These are phyloP conservation scores for Gobionotothen gibberifrons DNA, from an alignment of 2,797 vertebrate genomes.

Conservation along the genomic window DNA sequence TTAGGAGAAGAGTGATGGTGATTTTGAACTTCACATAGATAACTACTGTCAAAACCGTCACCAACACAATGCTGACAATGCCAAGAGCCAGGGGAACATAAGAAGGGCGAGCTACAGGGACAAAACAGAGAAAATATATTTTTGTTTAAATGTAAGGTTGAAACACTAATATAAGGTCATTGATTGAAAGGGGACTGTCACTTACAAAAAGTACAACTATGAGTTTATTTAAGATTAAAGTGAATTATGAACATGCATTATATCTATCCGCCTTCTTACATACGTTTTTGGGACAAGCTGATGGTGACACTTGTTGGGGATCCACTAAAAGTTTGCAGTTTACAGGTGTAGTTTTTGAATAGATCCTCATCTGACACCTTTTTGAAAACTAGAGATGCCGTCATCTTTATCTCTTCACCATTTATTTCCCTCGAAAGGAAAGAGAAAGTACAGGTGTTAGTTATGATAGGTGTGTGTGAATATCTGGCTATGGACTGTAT, in stretches of 20 bases:
- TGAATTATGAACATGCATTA: background rate
- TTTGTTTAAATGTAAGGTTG: background rate
- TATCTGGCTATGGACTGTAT: background rate
- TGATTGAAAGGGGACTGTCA: background rate
- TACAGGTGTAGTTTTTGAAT: conserved; percentile 58
- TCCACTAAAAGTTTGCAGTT: conserved; percentile 3
- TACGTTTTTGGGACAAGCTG: conserved; percentile 48
- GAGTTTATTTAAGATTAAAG: background rate
- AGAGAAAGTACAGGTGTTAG: background rate
- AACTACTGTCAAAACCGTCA: conserved; percentile 25
- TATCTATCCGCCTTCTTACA: background rate
- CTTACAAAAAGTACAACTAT: background rate
- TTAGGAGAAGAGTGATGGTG: conserved; percentile 65
- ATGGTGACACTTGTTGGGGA: rapidly evolving
- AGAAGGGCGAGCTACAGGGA: conserved; percentile 33
- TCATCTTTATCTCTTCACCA: background rate
- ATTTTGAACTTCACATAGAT: conserved; percentile 69
- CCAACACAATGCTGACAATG: background rate
- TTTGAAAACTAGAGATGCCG: conserved; percentile 55
- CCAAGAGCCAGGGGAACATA: conserved; percentile 21
- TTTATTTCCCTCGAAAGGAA: background rate
- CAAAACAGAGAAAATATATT: background rate
- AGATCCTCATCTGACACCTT: conserved; percentile 58
- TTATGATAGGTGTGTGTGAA: background rate
- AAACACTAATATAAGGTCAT: background rate